These are phyloP conservation scores for Erythrocebus patas DNA, from an alignment of 2,113 vertebrate genomes.

Conservation along the genomic window DNA sequence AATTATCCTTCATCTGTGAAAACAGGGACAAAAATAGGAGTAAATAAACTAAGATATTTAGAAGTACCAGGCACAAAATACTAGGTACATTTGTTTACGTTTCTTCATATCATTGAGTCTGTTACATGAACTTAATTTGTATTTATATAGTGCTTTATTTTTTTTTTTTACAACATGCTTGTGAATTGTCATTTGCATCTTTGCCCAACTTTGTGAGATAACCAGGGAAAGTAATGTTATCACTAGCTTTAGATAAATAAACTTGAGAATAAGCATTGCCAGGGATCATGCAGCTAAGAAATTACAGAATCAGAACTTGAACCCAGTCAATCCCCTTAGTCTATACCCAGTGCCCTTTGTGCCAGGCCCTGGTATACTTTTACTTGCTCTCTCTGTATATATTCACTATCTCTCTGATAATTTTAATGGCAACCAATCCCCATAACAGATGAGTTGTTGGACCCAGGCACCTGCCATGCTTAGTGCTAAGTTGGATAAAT, in stretches of 20 bases:
- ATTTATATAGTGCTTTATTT: background rate
- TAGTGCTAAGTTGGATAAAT: background rate
- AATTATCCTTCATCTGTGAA: conserved; percentile 19
- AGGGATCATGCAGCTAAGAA: background rate
- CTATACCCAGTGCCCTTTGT: background rate
- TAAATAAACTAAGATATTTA: conserved; percentile 1
- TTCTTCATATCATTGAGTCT: background rate
- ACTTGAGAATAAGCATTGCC: background rate
- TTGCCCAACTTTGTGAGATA: background rate
- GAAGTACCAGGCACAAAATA: background rate
- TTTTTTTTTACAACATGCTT: background rate
- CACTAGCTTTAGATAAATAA: background rate
- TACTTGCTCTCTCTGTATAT: background rate
- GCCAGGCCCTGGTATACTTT: background rate
- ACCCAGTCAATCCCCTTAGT: too few species aligned
- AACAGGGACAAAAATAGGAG: background rate
- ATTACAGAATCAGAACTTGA: background rate
- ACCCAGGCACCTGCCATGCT: background rate
- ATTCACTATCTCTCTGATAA: background rate
- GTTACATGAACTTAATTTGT: conserved; percentile 13
- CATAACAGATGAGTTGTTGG: background rate
- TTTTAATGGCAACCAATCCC: background rate
- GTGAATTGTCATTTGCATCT: conserved; percentile 21
- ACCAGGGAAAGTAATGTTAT: background rate
- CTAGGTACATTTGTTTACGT: background rate